Conservation (phyloP, 2,888 invertebrate genomes). For the Cryptus viduatorius region DNA sequence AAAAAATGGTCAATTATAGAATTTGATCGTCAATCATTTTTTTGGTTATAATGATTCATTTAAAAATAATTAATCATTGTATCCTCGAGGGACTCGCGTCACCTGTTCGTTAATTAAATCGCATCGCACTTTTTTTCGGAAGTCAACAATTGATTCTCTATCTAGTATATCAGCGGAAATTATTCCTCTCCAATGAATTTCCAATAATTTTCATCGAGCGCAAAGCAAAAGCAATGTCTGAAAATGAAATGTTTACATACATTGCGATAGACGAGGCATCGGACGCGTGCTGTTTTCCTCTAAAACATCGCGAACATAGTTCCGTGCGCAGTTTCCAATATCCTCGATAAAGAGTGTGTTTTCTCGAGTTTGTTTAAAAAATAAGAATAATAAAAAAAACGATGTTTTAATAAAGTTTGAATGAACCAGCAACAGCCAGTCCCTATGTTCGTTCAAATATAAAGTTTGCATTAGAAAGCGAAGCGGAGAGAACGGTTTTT, state of each 20-base stretch:
- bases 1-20: too few species aligned
- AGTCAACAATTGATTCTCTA: background rate
- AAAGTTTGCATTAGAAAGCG: constrained; percentile 3
- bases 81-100: too few species aligned
- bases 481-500: background rate
- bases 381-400: background rate
- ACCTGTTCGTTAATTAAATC: too few species aligned
- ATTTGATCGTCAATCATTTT: too few species aligned
- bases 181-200: background rate
- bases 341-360: constrained; percentile 1
- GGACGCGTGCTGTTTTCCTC: background rate
- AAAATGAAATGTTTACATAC: background rate
- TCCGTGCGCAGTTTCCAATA: background rate
- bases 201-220: background rate
- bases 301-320: background rate
- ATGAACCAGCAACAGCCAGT: constrained; percentile 23
- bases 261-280: background rate
- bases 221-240: background rate
- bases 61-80: too few species aligned
- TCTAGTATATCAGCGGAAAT: background rate
- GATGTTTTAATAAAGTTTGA: constrained; percentile 14
- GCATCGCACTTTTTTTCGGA: too few species aligned
- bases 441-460: constrained; percentile 11
- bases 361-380: constrained; percentile 1
- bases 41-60: too few species aligned